Evolutionary conservation across 2,888 invertebrate genomes (phyloP).

Genomic region (Apamea sordens): DNA sequence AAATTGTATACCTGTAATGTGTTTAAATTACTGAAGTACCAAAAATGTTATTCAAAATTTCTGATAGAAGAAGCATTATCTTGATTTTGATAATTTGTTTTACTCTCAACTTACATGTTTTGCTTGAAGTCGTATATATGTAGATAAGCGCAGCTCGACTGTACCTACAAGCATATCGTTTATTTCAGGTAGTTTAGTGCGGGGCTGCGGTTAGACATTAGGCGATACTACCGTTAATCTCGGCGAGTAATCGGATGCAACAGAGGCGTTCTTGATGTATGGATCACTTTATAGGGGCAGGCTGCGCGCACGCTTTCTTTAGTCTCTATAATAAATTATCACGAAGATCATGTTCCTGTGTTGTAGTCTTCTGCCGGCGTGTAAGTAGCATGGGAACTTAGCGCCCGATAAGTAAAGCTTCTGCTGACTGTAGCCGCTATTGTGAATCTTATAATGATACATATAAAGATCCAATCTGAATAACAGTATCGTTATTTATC

Average conservation of each 20-base stretch:
- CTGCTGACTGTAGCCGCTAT: constrained; percentile 18
- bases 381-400: constrained; percentile 82
- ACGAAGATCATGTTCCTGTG: constrained; percentile 86
- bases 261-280: constrained; percentile 74
- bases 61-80: constrained; percentile 53
- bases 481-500: constrained; percentile 20
- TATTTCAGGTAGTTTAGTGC: constrained; percentile 51
- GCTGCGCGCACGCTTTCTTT: constrained; percentile 81
- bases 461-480: constrained; percentile 45
- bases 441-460: constrained; percentile 25
- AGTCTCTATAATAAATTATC: constrained; percentile 86
- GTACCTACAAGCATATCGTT: constrained; percentile 49
- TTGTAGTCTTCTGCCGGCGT: constrained; percentile 78
- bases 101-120: constrained; percentile 36
- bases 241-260: constrained; percentile 66
- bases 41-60: constrained; percentile 55
- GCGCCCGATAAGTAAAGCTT: constrained; percentile 60
- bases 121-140: constrained; percentile 36
- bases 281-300: constrained; percentile 80
- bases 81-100: constrained; percentile 54
- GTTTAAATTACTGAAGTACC: constrained; percentile 67
- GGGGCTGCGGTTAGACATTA: constrained; percentile 59
- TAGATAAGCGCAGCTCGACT: constrained; percentile 40
- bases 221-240: constrained; percentile 76
- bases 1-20: constrained; percentile 74